phyloP scores from a whole-genome alignment of 2,113 vertebrate species.

The Atherinomorus stipes region DNA sequence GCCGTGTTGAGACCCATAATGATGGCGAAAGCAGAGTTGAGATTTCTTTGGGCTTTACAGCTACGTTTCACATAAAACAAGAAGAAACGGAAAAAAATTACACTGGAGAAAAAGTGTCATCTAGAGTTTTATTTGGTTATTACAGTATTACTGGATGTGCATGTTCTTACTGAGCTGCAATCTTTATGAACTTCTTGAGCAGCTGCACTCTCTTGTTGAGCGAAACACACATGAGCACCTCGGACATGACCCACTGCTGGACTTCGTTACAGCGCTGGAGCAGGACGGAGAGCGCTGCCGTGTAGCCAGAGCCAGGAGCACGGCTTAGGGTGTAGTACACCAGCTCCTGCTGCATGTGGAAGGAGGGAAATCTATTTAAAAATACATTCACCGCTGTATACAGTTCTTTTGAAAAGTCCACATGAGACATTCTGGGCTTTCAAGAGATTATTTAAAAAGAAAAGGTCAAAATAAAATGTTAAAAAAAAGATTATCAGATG shows the following conservation, averaged over 20 bases:
- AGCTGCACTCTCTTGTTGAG: conserved; percentile 96
- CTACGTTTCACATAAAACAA: conserved; percentile 71
- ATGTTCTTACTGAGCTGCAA: conserved; percentile 94
- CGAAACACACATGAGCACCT: conserved; percentile 94
- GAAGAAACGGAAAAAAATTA: background rate
- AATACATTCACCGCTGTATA: background rate
- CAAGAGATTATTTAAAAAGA: no score
- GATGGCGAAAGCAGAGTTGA: conserved; percentile 98
- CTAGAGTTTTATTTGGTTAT: background rate
- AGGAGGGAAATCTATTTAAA: background rate
- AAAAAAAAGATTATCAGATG: no score
- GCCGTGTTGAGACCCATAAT: conserved; percentile 99
- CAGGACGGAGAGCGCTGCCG: conserved; percentile 91
- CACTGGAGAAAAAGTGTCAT: no score
- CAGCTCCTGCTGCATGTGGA: conserved; percentile 91
- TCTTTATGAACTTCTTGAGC: conserved; percentile 99
- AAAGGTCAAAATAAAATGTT: no score
- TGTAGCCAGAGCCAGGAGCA: conserved; percentile 87
- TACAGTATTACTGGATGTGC: no score
- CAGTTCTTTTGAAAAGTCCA: background rate
- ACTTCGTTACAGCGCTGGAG: conserved; percentile 98
- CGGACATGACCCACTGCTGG: conserved; percentile 98
- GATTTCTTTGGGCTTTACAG: conserved; percentile 97
- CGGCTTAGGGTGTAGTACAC: conserved; percentile 96
- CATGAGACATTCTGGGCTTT: no score